Base-by-base conservation (phyloP, 1,140 invertebrate genomes). In the Trichoplusia ni region DNA sequence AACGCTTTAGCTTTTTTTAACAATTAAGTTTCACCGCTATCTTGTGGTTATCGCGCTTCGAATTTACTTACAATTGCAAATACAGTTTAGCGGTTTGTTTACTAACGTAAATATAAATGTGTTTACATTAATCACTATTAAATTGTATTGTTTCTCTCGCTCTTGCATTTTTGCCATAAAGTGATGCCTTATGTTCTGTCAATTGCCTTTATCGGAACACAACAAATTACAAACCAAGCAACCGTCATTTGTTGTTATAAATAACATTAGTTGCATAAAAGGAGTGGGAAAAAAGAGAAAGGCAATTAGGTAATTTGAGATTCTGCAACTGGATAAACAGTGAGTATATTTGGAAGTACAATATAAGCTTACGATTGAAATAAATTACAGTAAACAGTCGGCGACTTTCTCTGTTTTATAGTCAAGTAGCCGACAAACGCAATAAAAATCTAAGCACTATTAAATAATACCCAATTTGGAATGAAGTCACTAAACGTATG, bases 151-250 rank as follows among this genome's bases (percentile, higher is more conserved):
- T 16, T 25, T 11, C 16, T 47, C 44, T 29, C 7, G 25, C 29
- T 49, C 2, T 11, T 13, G 25, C 29, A 49, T 14, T 49, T 4
- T 49, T 14, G 44, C 23, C 14, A 13, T 29, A 21, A 29, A 49
- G 46, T 31, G 18, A 49, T 49, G 27, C 29, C 46, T 25, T 49
- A 49, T 49, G 46, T 49, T 49, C 46, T 49, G 46, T 49, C 46
- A 49, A 49, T 49, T 49, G 46, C 7, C 8, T 51, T 19, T 33
- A 51, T 35, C 14, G 47, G 19, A 51, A 51, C 31, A 18, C 35
- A 51, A 51, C 47, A 35, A 51, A 51, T 51, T 51, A 51, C 29
- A n/a, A n/a, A n/a, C n/a, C n/a, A n/a, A n/a, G n/a, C n/a, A n/a
- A n/a, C n/a, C n/a, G n/a, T n/a, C n/a, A n/a, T n/a, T n/a, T n/a